Conservation (phyloP, 1,140 invertebrate species). For the Drosophila prosaltans region DNA sequence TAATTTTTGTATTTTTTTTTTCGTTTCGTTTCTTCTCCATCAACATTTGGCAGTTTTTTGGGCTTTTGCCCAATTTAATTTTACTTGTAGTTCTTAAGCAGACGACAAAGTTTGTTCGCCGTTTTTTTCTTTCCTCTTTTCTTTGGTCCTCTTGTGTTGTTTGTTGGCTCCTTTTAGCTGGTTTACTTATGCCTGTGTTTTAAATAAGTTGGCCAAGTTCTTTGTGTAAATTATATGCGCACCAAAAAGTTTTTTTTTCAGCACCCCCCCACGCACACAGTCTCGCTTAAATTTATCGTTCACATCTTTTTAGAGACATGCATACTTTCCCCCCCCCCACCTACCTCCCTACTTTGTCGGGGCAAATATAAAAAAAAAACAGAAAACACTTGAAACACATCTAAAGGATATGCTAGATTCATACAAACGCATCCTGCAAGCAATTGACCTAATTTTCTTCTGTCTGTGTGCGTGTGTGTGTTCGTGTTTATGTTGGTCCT, state of each 20-base stretch:
- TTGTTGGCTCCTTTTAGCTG: background rate
- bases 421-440: slow-evolving; percentile 48
- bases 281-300: slow-evolving; percentile 59
- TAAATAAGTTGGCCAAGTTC: slow-evolving; percentile 62
- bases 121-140: background rate
- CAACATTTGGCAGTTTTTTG: slow-evolving; percentile 29
- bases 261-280: slow-evolving; percentile 8
- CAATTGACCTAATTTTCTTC: slow-evolving; percentile 67
- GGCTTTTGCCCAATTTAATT: slow-evolving; percentile 47
- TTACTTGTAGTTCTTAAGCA: slow-evolving; percentile 47
- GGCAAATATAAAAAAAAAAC: slow-evolving; percentile 2
- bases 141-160: background rate
- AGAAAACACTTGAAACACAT: slow-evolving; percentile 33
- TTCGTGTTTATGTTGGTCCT: background rate
- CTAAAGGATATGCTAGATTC: slow-evolving; percentile 47
- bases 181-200: slow-evolving; percentile 15
- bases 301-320: slow-evolving; percentile 26
- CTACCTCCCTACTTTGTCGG: slow-evolving; percentile 37
- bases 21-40: background rate
- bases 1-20: slow-evolving; percentile 26
- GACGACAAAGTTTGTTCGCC: slow-evolving; percentile 28
- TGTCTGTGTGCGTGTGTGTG: background rate
- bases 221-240: slow-evolving; percentile 62
- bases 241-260: slow-evolving; percentile 47
- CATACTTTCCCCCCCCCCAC: slow-evolving; percentile 1